These are phyloP conservation scores for Galbula dea DNA, from an alignment of 2,113 vertebrate species.

Conservation along the genomic window DNA sequence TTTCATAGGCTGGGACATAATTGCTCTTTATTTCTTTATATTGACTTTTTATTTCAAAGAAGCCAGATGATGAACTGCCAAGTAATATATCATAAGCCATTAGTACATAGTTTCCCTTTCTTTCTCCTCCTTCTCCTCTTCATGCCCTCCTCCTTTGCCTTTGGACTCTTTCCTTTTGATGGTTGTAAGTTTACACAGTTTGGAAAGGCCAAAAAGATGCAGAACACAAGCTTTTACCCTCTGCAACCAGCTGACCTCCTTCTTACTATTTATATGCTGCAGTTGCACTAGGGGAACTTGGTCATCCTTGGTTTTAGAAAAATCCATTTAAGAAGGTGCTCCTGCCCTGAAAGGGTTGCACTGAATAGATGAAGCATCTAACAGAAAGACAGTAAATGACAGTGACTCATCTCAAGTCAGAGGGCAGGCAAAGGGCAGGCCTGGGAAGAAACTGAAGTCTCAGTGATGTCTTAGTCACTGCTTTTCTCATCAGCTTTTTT, in stretches of 20 bases:
- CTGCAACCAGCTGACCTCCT: neutral
- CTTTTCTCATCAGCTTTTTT: neutral
- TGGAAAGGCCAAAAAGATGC: neutral
- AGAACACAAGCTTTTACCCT: neutral
- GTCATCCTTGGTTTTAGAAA: neutral
- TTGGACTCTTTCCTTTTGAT: neutral
- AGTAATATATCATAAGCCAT: neutral
- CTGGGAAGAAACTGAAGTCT: neutral
- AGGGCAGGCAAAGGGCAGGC: neutral
- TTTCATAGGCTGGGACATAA: neutral
- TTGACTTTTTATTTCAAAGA: slow-evolving; percentile 31
- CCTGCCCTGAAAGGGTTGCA: neutral
- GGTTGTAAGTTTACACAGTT: neutral
- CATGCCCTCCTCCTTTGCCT: neutral
- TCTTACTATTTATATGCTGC: neutral
- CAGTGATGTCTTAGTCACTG: neutral
- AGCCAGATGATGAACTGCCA: neutral
- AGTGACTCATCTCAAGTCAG: neutral
- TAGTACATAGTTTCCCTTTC: neutral
- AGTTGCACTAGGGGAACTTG: neutral
- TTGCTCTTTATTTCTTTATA: neutral
- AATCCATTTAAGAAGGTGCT: neutral
- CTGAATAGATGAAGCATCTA: neutral
- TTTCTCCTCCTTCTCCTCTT: neutral
- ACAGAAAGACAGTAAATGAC: neutral